Evolutionary conservation across 2,888 invertebrate genomes (phyloP), one percentile per base, ranked within the genome.

Genomic region (Drosophila mayaguana): DNA sequence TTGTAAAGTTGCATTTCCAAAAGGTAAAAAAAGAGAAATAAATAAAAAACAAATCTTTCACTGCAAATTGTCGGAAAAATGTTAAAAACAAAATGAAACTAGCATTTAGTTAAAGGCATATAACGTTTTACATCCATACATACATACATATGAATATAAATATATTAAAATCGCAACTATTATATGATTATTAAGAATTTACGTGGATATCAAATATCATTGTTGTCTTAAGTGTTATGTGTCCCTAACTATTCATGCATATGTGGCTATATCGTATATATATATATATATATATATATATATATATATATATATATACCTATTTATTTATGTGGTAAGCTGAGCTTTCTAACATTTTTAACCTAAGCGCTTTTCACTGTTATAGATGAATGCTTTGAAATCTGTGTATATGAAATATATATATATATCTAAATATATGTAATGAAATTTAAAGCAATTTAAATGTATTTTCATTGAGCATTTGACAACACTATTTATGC

Each of bases 131-230:
- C 43, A n/a, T n/a, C n/a, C n/a, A 45, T 45, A 14, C 45, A 45
- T 22, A 46, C 8, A 46, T 25, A 25, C 16, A 25, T 46, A 46
- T 25, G 22, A 22, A 22, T 22, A 45, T 22, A 22, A 14, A 62
- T 53, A 70, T 36, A 57, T 11, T 50, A 51, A 51, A 28, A 70
- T 45, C 34, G 32, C 25, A 42, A 54, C 42, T 65, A 70, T 56
- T 74, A 48, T 36, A 65, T 53, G 63, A 71, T 53, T 70, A 59
- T 81, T 87, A 82, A 86, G 85, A 88, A 80, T 86, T 90, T 86
- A 77, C 67, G 75, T 83, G 90, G 86, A 90, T 86, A 90, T 90
- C 53, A 86, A 86, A 86, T 86, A 90, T 86, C 86, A 87, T 75
- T 86, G 90, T 90, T 90, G 90, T 86, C 66, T 66, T 80, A 86